Percentiles rank a stretch among this genome's conserved stretches.
Evolutionary conservation across 2,888 invertebrate species (phyloP).

Genomic region (Antheraea yamamai): DNA sequence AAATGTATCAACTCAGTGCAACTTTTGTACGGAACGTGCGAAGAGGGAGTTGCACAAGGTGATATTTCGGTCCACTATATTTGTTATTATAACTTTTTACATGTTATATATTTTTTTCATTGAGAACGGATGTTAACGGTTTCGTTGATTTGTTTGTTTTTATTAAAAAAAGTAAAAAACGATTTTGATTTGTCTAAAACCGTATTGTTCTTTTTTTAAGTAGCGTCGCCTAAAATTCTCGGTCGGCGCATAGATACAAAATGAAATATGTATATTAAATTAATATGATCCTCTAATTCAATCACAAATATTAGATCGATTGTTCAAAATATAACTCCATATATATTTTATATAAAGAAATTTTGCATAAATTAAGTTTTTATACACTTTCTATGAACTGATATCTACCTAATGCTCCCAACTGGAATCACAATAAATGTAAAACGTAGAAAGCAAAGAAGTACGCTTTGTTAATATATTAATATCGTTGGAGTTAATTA

Average conservation of each 20-base stretch:
- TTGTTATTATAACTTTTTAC: constrained; percentile 43
- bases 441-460: background rate
- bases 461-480: background rate
- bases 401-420: background rate
- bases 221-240: background rate
- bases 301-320: background rate
- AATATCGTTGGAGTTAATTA: too few relatives aligned
- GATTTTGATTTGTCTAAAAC: background rate
- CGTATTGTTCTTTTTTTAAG: background rate
- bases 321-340: background rate
- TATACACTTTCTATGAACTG: background rate
- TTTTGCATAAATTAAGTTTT: background rate
- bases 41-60: constrained; percentile 74
- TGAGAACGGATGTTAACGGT: constrained; percentile 24
- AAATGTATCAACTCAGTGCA: constrained; percentile 78
- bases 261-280: too few relatives aligned
- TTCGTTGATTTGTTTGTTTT: constrained; percentile 28
- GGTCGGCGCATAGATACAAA: background rate
- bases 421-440: background rate
- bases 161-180: background rate
- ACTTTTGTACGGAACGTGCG: constrained; percentile 77
- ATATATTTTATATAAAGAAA: background rate
- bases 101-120: constrained; percentile 13
- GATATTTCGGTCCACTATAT: constrained; percentile 51
- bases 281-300: background rate